phyloP scores from a whole-genome alignment of 2,888 invertebrate genomes.

The Brachyptera risi region DNA sequence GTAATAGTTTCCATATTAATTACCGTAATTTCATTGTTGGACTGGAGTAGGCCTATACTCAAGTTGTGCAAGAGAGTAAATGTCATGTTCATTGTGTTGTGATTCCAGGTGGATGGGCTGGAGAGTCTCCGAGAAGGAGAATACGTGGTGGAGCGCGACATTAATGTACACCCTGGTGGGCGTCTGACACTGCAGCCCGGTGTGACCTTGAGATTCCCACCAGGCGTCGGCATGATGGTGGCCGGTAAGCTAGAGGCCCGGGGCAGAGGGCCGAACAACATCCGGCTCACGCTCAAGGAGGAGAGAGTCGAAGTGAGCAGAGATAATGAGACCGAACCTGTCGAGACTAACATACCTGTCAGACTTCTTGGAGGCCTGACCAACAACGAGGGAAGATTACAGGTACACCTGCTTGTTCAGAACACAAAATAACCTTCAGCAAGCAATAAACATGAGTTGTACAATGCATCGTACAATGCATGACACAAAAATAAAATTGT shows the following conservation, averaged over 20 bases:
- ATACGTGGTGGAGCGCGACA: constrained; percentile 89
- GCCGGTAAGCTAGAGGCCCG: constrained; percentile 85
- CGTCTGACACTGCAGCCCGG: constrained; percentile 84
- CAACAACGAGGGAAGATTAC: constrained; percentile 80
- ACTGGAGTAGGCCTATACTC: too few species aligned
- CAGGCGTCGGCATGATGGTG: constrained; percentile 93
- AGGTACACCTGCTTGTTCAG: constrained; percentile 50
- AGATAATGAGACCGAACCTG: constrained; percentile 56
- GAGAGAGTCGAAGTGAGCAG: constrained; percentile 59
- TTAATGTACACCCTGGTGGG: constrained; percentile 91
- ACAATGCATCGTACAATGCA: too few species aligned
- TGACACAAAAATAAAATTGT: too few species aligned
- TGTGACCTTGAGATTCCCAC: constrained; percentile 81
- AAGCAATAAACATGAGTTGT: too few species aligned
- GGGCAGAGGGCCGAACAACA: constrained; percentile 74
- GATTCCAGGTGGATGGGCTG: constrained; percentile 71
- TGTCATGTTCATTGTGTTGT: too few species aligned
- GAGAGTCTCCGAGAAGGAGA: constrained; percentile 78
- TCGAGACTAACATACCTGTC: constrained; percentile 64
- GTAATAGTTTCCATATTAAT: too few species aligned
- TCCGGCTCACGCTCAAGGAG: constrained; percentile 73
- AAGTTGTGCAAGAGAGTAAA: too few species aligned
- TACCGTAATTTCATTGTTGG: too few species aligned
- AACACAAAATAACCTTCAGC: too few species aligned
- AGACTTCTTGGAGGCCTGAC: constrained; percentile 77